A percentile compares a stretch with the other conserved stretches of the same genome.
phyloP scores from a whole-genome alignment of 2,888 invertebrate species.

The Omphaloscelis lunosa region DNA sequence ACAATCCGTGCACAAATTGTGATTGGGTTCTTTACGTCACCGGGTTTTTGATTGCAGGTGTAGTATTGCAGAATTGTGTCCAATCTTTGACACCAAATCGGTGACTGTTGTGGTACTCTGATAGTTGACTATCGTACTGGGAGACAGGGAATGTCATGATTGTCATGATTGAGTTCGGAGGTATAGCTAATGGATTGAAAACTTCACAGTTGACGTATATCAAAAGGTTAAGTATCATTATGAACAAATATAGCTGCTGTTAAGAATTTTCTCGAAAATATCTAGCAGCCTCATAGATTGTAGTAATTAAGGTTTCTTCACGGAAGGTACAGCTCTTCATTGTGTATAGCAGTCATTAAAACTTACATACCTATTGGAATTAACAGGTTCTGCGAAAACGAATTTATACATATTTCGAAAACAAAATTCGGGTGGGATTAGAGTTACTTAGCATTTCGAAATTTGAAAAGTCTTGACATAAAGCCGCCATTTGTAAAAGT shows the following conservation, averaged over 20 bases:
- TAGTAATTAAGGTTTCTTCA: background rate
- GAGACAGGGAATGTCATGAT: background rate
- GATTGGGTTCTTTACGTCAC: conserved; percentile 13
- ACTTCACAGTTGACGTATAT: background rate
- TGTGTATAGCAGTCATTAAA: background rate
- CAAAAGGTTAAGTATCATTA: background rate
- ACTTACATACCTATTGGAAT: background rate
- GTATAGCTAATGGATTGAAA: background rate
- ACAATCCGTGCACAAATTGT: conserved; percentile 9
- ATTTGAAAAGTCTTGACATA: background rate
- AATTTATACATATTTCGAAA: no score
- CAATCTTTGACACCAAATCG: background rate
- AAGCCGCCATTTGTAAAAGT: background rate
- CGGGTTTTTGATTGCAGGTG: conserved; percentile 4
- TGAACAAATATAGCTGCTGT: background rate
- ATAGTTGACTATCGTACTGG: background rate
- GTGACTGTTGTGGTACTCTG: background rate
- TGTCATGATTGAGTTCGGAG: background rate
- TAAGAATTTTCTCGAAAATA: background rate
- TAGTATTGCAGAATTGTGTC: background rate
- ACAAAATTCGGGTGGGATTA: background rate
- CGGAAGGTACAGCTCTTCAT: background rate
- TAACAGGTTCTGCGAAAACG: background rate
- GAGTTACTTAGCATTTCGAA: no score
- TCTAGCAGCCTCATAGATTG: background rate